Percentiles rank a stretch among this genome's conserved stretches.
Evolutionary conservation across 2,888 invertebrate species (phyloP).

Genomic region (Ophion obscuratus): DNA sequence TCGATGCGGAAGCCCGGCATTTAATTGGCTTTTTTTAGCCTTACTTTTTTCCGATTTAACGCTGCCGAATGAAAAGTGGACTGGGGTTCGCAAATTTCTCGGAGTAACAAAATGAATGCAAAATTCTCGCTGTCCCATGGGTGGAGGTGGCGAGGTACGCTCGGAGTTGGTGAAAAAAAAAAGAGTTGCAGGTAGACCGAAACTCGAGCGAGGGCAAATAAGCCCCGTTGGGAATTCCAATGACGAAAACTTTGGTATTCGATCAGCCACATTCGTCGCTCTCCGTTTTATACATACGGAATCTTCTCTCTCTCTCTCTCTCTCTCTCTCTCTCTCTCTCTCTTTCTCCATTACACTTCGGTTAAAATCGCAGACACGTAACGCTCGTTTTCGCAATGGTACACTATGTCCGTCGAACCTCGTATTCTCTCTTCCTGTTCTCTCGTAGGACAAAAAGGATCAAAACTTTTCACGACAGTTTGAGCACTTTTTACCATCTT

Average conservation of each 20-base stretch:
- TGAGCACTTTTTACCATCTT: slow-evolving; percentile 21
- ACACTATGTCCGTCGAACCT: neutral
- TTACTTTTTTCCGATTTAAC: slow-evolving; percentile 1
- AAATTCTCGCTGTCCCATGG: slow-evolving; percentile 5
- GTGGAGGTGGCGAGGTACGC: neutral
- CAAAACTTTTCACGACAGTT: slow-evolving; percentile 50
- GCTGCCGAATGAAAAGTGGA: neutral
- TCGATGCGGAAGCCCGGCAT: neutral
- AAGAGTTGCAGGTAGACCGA: slow-evolving; percentile 17
- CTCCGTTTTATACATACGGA: slow-evolving; percentile 4
- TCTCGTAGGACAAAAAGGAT: slow-evolving; percentile 31
- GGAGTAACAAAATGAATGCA: slow-evolving; percentile 36
- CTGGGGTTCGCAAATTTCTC: neutral
- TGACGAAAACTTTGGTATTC: slow-evolving; percentile 63
- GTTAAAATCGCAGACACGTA: slow-evolving; percentile 54
- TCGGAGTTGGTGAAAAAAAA: neutral
- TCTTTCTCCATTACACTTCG: neutral
- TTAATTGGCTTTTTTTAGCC: neutral
- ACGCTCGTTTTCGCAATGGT: slow-evolving; percentile 56
- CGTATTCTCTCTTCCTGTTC: slow-evolving; percentile 11
- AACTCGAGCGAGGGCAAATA: slow-evolving; percentile 54
- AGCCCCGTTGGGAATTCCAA: slow-evolving; percentile 60
- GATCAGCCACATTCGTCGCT: slow-evolving; percentile 49
- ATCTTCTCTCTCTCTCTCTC: neutral
- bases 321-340: neutral